Conservation (phyloP, 2,888 invertebrate genomes). For the Bellardia bayeri region DNA sequence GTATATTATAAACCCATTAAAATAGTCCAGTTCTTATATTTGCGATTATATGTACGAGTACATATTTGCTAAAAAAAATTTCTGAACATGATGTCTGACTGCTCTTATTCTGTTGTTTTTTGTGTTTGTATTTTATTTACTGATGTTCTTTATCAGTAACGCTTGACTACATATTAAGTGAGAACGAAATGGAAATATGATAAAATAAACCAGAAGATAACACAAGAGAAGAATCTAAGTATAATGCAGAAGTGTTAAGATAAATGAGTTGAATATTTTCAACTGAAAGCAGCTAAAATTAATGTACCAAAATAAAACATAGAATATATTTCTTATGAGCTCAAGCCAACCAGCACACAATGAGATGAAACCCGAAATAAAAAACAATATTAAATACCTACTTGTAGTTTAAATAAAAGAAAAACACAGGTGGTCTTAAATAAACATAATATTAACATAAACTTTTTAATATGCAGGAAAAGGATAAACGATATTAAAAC, state of each 20-base stretch:
- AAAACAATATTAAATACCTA: not conserved
- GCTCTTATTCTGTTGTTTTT: slow-evolving; percentile 6
- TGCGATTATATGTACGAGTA: slow-evolving; percentile 26
- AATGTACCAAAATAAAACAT: slow-evolving; percentile 54
- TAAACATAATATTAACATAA: slow-evolving; percentile 3
- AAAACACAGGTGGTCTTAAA: slow-evolving; percentile 39
- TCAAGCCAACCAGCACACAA: not conserved
- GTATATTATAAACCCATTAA: not conserved
- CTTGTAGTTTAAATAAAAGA: slow-evolving; percentile 11
- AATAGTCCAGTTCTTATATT: slow-evolving; percentile 20
- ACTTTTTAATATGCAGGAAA: not conserved
- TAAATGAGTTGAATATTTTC: slow-evolving; percentile 65
- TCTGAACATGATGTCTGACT: slow-evolving; percentile 21
- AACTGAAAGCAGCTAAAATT: slow-evolving; percentile 44
- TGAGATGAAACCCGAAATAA: not conserved
- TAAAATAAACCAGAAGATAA: slow-evolving; percentile 45
- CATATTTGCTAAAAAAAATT: not conserved
- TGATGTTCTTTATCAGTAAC: slow-evolving; percentile 73
- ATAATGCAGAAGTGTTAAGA: slow-evolving; percentile 56
- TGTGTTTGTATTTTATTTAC: slow-evolving; percentile 48
- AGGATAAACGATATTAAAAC: not conserved
- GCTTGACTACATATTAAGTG: slow-evolving; percentile 67
- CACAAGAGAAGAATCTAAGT: slow-evolving; percentile 20
- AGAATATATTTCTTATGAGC: not conserved
- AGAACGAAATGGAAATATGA: slow-evolving; percentile 39